Conservation (phyloP, 2,888 invertebrate genomes). For the Lithophane socia region DNA sequence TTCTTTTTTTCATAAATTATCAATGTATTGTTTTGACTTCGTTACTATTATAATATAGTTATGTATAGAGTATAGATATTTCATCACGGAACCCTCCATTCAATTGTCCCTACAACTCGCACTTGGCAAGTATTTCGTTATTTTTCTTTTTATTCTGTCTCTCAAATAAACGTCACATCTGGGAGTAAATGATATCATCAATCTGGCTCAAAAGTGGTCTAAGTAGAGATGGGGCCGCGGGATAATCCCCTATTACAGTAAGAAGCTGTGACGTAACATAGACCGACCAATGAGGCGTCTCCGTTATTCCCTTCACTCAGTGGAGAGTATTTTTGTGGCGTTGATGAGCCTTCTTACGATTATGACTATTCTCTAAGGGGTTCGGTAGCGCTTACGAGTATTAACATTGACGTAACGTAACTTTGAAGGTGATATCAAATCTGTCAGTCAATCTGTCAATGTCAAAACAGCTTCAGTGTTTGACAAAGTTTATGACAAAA, state of each 20-base stretch:
- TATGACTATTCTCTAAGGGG: too few species aligned
- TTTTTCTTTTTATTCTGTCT: constrained; percentile 38
- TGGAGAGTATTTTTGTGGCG: background rate
- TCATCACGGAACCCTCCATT: constrained; percentile 15
- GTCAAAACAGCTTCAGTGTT: too few species aligned
- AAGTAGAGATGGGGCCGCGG: constrained; percentile 39
- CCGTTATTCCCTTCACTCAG: background rate
- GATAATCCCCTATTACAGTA: constrained; percentile 63
- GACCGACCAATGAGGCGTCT: background rate
- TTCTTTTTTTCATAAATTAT: too few species aligned
- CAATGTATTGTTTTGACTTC: too few species aligned
- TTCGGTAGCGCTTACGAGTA: too few species aligned
- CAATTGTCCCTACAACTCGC: background rate
- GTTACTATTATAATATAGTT: too few species aligned
- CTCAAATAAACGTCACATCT: constrained; percentile 51
- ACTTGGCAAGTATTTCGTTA: constrained; percentile 16
- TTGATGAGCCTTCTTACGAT: background rate
- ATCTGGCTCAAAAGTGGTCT: constrained; percentile 60
- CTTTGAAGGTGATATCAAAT: too few species aligned
- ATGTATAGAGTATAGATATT: constrained; percentile 1
- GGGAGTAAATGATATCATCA: constrained; percentile 67
- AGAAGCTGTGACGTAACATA: constrained; percentile 47
- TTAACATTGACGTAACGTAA: too few species aligned
- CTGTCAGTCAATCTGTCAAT: too few species aligned
- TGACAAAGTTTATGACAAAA: too few species aligned